Base-by-base conservation (phyloP, 2,797 vertebrate species). In the Ctenopoma multispine region DNA sequence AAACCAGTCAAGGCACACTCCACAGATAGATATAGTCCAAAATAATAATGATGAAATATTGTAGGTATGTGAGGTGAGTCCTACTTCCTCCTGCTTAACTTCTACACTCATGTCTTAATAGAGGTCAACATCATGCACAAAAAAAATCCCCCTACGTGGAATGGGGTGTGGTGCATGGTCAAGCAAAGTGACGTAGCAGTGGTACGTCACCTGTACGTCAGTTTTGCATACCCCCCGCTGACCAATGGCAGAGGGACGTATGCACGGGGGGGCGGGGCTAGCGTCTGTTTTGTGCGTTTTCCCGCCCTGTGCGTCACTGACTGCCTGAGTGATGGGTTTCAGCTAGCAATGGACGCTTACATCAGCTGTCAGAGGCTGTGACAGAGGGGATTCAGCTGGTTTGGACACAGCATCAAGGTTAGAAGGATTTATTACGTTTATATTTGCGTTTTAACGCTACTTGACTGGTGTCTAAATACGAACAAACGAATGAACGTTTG, bases 361-460 rank as follows among this genome's bases (percentile, higher is more conserved):
- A 79, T 89, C 88, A 87, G 79, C 91, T 83, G 81, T 54, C 67
- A 12, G 79, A 75, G 66, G 69, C 73, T 83, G 43, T 90, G 79
- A 89, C 79, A 10, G 70, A 69, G 46, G 85, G 85, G 63, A 61
- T 73, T 74, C 48, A 54, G 71, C 73, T 72, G 71, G 53, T 81
- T 72, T 75, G 82, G 80, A 75, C 43, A 44, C 63, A 64, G 36
- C 64, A 55, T 80, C 57, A 86, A 94, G 92, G 92, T 94, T 13
- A 31, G 82, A 63, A 12, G 0, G 0, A 0, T 55, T 65, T 44
- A 15, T 55, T 64, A 2, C n/a, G 63, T 68, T 21, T 60, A 1
- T 55, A 1, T 10, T 7, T 43, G 57, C 0, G 10, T 63, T 61
- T 50, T 13, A 40, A 21, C 21, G 3, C 13, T 2, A 11, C 14